A percentile compares a stretch with the other conserved stretches of the same genome.
These are phyloP conservation scores for Pyrrhura leucotis DNA, from an alignment of 2,797 vertebrate genomes.

Conservation along the genomic window DNA sequence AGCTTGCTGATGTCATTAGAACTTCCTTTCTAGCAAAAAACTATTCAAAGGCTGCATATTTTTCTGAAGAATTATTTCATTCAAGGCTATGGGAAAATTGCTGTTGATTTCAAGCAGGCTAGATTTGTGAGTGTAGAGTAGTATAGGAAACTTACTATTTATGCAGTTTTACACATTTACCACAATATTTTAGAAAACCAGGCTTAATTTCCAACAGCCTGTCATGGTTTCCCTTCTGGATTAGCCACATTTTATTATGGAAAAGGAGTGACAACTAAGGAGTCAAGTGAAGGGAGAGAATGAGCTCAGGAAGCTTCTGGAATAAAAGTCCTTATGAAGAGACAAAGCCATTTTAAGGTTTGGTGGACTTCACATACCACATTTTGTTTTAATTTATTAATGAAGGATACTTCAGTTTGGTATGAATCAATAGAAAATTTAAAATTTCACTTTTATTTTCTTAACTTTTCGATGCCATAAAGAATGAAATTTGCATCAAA, in stretches of 20 bases:
- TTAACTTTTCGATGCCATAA: not conserved
- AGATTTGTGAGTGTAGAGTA: not conserved
- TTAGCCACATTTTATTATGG: not conserved
- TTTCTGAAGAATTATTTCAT: not conserved
- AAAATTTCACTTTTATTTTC: not conserved
- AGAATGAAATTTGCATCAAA: not conserved
- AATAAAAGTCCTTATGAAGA: not conserved
- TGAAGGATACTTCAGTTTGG: not conserved
- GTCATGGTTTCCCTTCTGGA: not conserved
- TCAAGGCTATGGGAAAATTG: not conserved
- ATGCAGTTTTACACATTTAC: not conserved
- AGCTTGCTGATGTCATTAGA: not conserved
- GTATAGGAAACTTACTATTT: not conserved
- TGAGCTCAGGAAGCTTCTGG: not conserved
- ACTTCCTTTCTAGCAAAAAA: not conserved
- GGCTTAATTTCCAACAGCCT: not conserved
- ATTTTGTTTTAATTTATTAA: not conserved
- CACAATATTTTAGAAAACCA: not conserved
- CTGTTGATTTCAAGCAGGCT: not conserved
- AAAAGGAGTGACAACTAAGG: not conserved
- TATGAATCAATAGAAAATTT: not conserved
- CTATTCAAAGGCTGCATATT: not conserved
- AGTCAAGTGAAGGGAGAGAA: not conserved
- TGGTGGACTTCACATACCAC: not conserved
- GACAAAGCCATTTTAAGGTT: not conserved